Conservation (phyloP, 1,140 invertebrate species). For the Drosophila ercepeae region DNA sequence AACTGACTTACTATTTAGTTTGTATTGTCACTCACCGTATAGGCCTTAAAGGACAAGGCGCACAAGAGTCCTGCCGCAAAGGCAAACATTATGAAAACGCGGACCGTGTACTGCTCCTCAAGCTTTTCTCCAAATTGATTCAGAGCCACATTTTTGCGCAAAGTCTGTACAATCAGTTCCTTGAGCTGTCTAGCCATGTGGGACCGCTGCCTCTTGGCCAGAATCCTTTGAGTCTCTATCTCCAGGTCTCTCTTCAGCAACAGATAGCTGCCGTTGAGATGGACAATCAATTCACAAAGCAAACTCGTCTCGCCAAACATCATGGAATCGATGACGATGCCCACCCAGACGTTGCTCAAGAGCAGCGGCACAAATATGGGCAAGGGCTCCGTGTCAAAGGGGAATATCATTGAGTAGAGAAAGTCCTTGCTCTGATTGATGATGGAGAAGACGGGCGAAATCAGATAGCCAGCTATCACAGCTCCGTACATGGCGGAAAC, state of each 20-base stretch:
- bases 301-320: slow-evolving; percentile 63
- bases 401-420: slow-evolving; percentile 63
- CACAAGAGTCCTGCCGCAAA: slow-evolving; percentile 61
- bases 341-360: slow-evolving; percentile 66
- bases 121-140: slow-evolving; percentile 54
- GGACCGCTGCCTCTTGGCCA: slow-evolving; percentile 7
- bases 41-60: slow-evolving; percentile 70
- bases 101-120: slow-evolving; percentile 60
- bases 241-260: slow-evolving; percentile 53
- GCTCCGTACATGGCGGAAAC: slow-evolving; percentile 52
- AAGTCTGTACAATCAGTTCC: slow-evolving; percentile 25
- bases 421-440: slow-evolving; percentile 32
- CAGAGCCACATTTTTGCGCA: slow-evolving; percentile 53
- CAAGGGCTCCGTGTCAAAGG: slow-evolving; percentile 44
- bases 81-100: slow-evolving; percentile 69
- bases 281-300: slow-evolving; percentile 56
- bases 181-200: slow-evolving; percentile 47
- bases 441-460: slow-evolving; percentile 39
- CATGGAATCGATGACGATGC: slow-evolving; percentile 56
- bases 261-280: slow-evolving; percentile 64
- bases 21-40: slow-evolving; percentile 44
- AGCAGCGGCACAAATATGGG: slow-evolving; percentile 52
- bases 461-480: slow-evolving; percentile 43
- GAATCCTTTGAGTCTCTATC: slow-evolving; percentile 14
- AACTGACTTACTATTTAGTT: too few relatives aligned